Base-by-base conservation (phyloP, 2,888 invertebrate genomes). In the Amphipoea lucens region DNA sequence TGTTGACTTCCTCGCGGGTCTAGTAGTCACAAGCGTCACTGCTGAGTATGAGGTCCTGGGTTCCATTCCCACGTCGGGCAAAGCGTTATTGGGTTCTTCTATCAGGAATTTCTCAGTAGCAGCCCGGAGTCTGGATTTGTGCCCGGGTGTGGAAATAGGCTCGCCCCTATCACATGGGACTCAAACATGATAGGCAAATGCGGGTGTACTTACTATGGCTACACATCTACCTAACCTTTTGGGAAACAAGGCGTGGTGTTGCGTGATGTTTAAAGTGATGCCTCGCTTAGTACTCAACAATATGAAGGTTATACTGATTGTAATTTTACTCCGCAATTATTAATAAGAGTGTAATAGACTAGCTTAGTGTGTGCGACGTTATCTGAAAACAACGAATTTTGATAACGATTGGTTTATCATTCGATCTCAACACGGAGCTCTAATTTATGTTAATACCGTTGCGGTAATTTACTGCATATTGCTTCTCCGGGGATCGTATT, bases 401-500 rank as follows among this genome's bases (percentile, higher is more conserved):
- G 14, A 48, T n/a, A 14, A n/a, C 29, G 9, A n/a, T 57, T 66
- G 45, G 36, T 36, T 65, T 54, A 57, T 77, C 17, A 57, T 45
- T 14, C 4, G 45, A 48, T 40, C 60, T 40, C 29, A 5, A n/a
- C 23, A 20, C 7, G 57, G 36, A 36, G 45, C 40, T 48, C 1
- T 67, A 60, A 40, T 79, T 17, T 17, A 51, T 23, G 51, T 79
- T 9, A 70, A 63, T 7, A 23, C 4, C 20, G 68, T 36, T 36
- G 14, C 42, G 40, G 29, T 60, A 48, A 69, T 82, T 48, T 40
- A 51, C 40, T 69, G 68, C 48, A 65, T 76, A 76, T 36, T 69
- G 68, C 40, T 54, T 75, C 20, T 51, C 29, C 29, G n/a, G n/a
- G 20, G 20, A 20, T 5, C 36, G 20, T 67, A n/a, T 42, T 74